Base-by-base conservation (phyloP, 2,113 vertebrate genomes). In the Pelobates fuscus region DNA sequence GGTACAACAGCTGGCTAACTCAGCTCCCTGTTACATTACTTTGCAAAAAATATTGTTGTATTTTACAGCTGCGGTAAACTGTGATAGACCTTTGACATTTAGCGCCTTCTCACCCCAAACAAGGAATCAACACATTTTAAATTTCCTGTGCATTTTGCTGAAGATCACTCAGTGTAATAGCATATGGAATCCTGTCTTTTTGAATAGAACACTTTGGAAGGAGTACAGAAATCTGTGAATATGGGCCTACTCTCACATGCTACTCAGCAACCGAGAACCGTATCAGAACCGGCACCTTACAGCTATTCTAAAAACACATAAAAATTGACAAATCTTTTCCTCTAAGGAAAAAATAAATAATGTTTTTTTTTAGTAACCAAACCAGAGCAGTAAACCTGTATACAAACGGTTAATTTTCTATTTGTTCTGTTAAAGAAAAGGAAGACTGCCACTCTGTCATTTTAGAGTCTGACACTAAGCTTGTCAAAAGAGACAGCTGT, bases 401-500 rank as follows among this genome's bases (percentile, higher is more conserved):
- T 10, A 37, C 32, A 87, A 87, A 89, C 18, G 66, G 88, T 89
- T 91, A 91, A 88, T 89, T 86, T 90, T 77, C 82, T 80, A 80
- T 81, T 82, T 70, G 83, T 82, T 89, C 79, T 86, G 79, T 83
- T 87, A 74, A 83, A 87, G 84, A 41, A 85, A 88, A 86, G 84
- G 80, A 78, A 82, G 91, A 89, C 84, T 89, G 87, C 89, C 89
- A 90, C 86, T 87, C 82, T 91, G 88, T 89, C 87, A 89, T 89
- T 90, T 87, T 73, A 84, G 86, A 89, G 80, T 86, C 83, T 89
- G 88, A 90, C 89, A 91, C 83, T 84, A 89, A 89, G 85, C 86
- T 86, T 92, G 89, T 92, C 89, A 92, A 90, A 91, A 89, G 86
- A 90, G 91, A 90, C 88, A 91, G 88, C 87, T 92, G 89, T 92